Conservation (phyloP, 1,140 invertebrate species). For the Phenacoccus solenopsis region DNA sequence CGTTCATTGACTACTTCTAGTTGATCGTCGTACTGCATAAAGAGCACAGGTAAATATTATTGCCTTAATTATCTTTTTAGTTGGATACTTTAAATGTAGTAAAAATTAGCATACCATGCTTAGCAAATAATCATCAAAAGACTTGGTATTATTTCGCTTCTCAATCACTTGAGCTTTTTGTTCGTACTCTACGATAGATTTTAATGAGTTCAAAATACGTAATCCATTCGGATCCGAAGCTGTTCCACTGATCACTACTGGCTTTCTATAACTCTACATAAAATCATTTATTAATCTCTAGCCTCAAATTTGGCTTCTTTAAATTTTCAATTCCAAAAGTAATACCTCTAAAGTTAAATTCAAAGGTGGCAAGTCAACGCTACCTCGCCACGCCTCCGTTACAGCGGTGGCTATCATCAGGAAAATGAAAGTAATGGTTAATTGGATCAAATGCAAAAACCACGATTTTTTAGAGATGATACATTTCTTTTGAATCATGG, state of each 20-base stretch:
- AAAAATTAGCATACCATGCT: conserved; percentile 21
- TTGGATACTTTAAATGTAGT: background rate
- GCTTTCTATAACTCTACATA: background rate
- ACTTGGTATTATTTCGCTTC: conserved; percentile 32
- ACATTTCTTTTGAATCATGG: conserved; percentile 47
- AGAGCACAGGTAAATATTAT: too few relatives aligned
- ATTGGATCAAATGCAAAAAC: conserved; percentile 41
- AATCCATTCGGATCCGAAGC: background rate
- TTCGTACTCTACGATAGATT: background rate
- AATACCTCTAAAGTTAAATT: conserved; percentile 18
- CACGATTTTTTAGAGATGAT: conserved; percentile 42
- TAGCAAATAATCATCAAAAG: conserved; percentile 31
- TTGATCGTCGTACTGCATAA: conserved; percentile 26
- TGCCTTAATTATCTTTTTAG: background rate
- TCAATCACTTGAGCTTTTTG: background rate
- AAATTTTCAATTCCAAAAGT: background rate
- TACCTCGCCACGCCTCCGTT: conserved; percentile 30
- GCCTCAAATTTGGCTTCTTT: conserved; percentile 34
- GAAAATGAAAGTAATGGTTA: conserved; percentile 44
- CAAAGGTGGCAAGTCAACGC: conserved; percentile 22
- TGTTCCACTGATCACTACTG: background rate
- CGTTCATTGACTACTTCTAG: conserved; percentile 28
- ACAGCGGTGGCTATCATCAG: conserved; percentile 44
- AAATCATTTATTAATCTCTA: background rate
- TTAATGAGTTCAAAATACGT: background rate